These are phyloP conservation scores for Ecliptopera silaceata DNA, from an alignment of 2,888 invertebrate species.

Conservation along the genomic window DNA sequence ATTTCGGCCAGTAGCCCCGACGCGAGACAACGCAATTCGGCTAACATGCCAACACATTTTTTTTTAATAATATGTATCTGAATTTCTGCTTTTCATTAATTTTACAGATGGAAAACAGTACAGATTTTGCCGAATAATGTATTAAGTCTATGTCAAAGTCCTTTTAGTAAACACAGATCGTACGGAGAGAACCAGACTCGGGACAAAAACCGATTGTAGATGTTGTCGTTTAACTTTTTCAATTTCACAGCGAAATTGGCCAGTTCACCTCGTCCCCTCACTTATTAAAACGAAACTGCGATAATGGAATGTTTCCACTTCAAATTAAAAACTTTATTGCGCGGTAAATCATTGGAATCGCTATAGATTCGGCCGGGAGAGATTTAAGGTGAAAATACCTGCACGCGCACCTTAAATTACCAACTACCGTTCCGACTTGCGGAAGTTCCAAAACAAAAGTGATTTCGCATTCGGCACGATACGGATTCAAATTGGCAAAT, in stretches of 20 bases:
- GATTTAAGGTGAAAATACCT: slow-evolving; percentile 50
- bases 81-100: too few species aligned
- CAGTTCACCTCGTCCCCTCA: slow-evolving; percentile 50
- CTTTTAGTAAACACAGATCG: not conserved
- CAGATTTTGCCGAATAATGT: not conserved
- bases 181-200: slow-evolving; percentile 2
- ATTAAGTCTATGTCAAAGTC: too few species aligned
- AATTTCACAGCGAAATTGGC: slow-evolving; percentile 63
- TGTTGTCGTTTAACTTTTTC: slow-evolving; percentile 65
- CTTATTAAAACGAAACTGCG: slow-evolving; percentile 64
- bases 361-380: slow-evolving; percentile 48
- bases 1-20: slow-evolving; percentile 33
- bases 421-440: slow-evolving; percentile 43
- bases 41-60: not conserved
- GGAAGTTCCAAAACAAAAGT: slow-evolving; percentile 53
- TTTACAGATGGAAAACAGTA: too few species aligned
- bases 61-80: too few species aligned
- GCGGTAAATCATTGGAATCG: slow-evolving; percentile 54
- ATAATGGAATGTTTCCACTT: slow-evolving; percentile 60
- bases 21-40: slow-evolving; percentile 1
- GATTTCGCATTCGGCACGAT: slow-evolving; percentile 39
- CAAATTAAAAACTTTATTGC: slow-evolving; percentile 67
- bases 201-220: slow-evolving; percentile 48
- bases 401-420: slow-evolving; percentile 51
- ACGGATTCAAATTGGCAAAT: slow-evolving; percentile 50